Evolutionary conservation across 2,113 vertebrate species (phyloP).

Genomic region (Hucho hucho): DNA sequence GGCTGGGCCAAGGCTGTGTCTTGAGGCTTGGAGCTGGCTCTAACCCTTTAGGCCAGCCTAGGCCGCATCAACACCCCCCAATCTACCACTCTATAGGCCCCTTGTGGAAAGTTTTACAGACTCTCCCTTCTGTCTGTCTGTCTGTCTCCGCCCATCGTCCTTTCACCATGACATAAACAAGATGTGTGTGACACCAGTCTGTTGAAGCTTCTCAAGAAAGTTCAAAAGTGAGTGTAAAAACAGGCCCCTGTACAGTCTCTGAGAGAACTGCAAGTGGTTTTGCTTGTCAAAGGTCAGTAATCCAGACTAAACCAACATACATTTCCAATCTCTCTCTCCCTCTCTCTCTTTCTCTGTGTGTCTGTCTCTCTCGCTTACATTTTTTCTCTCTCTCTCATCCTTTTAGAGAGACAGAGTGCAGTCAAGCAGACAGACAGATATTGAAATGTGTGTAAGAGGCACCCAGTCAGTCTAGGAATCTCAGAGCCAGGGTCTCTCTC

Average conservation of each 20-base stretch:
- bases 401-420: not conserved
- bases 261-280: conserved; percentile 45
- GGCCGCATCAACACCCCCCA: conserved; percentile 18
- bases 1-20: conserved; percentile 34
- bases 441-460: not conserved
- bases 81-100: conserved; percentile 24
- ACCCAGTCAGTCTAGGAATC: not conserved
- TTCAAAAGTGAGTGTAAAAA: conserved; percentile 22
- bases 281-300: conserved; percentile 46
- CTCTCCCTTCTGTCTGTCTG: not conserved
- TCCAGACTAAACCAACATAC: conserved; percentile 38
- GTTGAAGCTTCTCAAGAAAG: conserved; percentile 36
- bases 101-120: conserved; percentile 43
- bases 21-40: conserved; percentile 70
- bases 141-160: not conserved
- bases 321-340: conserved; percentile 10
- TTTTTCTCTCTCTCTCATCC: not conserved
- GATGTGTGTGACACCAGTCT: conserved; percentile 42
- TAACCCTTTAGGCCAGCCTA: too few relatives aligned
- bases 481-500: not conserved
- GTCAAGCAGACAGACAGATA: not conserved
- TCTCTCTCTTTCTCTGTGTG: not conserved
- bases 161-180: conserved; percentile 31
- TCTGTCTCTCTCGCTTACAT: not conserved
- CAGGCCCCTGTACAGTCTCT: conserved; percentile 12